These are phyloP conservation scores for Xestia ashworthii DNA, from an alignment of 2,888 invertebrate genomes.

Conservation along the genomic window DNA sequence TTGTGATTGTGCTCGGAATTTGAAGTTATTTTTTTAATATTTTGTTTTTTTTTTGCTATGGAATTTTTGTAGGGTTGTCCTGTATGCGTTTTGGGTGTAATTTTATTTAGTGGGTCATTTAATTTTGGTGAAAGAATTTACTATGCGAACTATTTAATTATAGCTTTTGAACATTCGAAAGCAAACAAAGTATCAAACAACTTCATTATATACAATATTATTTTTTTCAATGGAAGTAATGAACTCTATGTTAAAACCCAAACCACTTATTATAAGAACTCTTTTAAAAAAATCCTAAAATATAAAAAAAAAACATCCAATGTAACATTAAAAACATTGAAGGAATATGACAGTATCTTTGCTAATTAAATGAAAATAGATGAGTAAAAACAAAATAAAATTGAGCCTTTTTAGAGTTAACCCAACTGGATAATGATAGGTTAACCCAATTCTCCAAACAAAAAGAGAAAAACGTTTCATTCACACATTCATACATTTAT, in stretches of 20 bases:
- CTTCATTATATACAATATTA: too few species aligned
- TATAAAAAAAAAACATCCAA: not conserved
- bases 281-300: too few species aligned
- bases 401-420: not conserved
- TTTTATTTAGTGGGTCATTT: not conserved
- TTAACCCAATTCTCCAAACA: not conserved
- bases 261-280: too few species aligned
- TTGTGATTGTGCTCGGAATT: slow-evolving; percentile 51
- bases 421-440: not conserved
- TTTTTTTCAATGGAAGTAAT: too few species aligned
- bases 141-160: too few species aligned
- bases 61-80: not conserved
- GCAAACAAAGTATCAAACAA: too few species aligned
- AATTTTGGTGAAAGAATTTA: too few species aligned
- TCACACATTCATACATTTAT: not conserved
- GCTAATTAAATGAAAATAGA: not conserved
- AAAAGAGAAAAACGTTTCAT: not conserved
- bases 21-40: not conserved
- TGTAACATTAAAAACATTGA: not conserved
- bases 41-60: not conserved
- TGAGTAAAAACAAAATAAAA: not conserved
- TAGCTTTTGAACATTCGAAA: too few species aligned
- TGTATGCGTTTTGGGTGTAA: not conserved
- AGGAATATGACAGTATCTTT: not conserved
- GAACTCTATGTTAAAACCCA: too few species aligned